phyloP scores from a whole-genome alignment of 2,888 invertebrate species.

The Chymomyza procnemis region DNA sequence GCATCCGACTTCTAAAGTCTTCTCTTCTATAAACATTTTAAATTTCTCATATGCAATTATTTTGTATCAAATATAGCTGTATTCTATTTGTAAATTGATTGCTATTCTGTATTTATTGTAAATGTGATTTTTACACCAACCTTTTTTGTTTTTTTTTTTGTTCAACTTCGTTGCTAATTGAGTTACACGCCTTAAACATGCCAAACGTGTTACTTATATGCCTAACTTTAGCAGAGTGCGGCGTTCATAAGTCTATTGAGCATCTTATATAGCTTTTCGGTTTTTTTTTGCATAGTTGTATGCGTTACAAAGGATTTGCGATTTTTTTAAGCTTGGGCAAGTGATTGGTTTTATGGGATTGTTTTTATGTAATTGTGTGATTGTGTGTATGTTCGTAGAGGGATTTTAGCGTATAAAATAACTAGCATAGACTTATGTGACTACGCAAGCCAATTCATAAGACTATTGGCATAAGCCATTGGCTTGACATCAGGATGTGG shows the following conservation, averaged over 20 bases:
- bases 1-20: constrained; percentile 69
- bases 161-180: constrained; percentile 11
- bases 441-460: constrained; percentile 83
- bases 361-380: constrained; percentile 20
- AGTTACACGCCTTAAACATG: constrained; percentile 12
- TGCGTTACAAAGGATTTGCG: constrained; percentile 41
- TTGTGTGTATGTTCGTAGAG: constrained; percentile 39
- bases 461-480: constrained; percentile 96
- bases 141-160: too few species aligned
- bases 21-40: constrained; percentile 38
- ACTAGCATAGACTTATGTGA: constrained; percentile 32
- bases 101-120: constrained; percentile 32
- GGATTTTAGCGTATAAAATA: constrained; percentile 38
- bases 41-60: constrained; percentile 31
- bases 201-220: constrained; percentile 32
- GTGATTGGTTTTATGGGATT: constrained; percentile 13
- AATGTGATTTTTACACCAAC: constrained; percentile 12
- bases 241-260: constrained; percentile 53
- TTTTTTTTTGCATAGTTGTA: constrained; percentile 26
- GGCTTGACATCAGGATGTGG: constrained; percentile 98
- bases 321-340: constrained; percentile 47
- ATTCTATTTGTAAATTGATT: constrained; percentile 51
- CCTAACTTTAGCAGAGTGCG: constrained; percentile 37
- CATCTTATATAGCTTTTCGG: constrained; percentile 30
- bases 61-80: constrained; percentile 65